Evolutionary conservation across 2,113 vertebrate genomes (phyloP).

Genomic region (Myrmecophaga tridactyla): DNA sequence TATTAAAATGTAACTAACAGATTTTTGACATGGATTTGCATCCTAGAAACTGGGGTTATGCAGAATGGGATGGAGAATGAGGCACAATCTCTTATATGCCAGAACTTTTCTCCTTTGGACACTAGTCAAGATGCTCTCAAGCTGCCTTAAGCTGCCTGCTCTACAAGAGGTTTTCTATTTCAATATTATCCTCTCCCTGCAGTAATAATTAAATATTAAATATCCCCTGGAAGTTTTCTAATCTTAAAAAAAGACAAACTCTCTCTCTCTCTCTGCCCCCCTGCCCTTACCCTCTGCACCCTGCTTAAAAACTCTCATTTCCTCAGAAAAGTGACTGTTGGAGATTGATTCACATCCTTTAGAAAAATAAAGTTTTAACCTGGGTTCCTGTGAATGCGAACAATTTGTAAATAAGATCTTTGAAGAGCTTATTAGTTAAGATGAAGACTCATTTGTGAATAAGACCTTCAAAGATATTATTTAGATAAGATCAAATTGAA

Average conservation of each 20-base stretch:
- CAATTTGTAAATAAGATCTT: too few relatives aligned
- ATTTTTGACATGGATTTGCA: fast-evolving
- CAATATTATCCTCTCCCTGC: not conserved
- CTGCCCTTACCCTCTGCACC: fast-evolving
- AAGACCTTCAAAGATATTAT: too few relatives aligned
- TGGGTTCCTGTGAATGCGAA: too few relatives aligned
- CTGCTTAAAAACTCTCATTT: not conserved
- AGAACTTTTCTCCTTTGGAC: not conserved
- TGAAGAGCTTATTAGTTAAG: too few relatives aligned
- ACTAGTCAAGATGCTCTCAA: not conserved
- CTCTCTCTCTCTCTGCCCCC: fast-evolving
- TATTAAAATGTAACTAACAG: fast-evolving
- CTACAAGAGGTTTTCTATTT: not conserved
- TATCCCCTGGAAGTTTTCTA: not conserved
- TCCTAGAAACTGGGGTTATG: not conserved
- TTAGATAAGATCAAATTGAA: too few relatives aligned
- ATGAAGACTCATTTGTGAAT: too few relatives aligned
- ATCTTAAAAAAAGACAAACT: not conserved
- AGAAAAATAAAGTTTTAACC: too few relatives aligned
- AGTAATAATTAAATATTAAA: not conserved
- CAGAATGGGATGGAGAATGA: fast-evolving
- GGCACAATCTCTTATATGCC: fast-evolving
- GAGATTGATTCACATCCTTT: too few relatives aligned
- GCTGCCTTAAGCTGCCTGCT: not conserved
- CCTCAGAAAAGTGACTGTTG: not conserved